phyloP scores from a whole-genome alignment of 2,888 invertebrate species.

The Mechanitis messenoides region DNA sequence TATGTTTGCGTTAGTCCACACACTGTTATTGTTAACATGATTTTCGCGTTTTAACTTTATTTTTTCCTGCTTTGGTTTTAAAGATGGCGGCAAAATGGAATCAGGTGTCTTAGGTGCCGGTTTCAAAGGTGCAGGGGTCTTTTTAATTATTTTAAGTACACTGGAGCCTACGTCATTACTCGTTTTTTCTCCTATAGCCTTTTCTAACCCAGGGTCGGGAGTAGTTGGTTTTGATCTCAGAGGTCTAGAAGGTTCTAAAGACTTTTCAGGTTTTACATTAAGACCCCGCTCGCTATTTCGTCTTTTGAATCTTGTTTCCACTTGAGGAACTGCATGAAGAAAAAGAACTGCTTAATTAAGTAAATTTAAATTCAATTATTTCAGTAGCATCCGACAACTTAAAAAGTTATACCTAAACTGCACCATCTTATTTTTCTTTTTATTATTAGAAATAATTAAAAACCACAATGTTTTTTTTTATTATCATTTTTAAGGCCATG shows the following conservation, averaged over 20 bases:
- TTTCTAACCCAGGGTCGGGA: constrained; percentile 44
- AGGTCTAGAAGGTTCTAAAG: constrained; percentile 51
- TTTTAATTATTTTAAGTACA: constrained; percentile 63
- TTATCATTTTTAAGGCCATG: too few relatives aligned
- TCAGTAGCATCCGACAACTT: too few relatives aligned
- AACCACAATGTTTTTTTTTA: too few relatives aligned
- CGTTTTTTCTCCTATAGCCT: constrained; percentile 37
- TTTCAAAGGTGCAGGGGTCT: constrained; percentile 48
- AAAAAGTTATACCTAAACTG: too few relatives aligned
- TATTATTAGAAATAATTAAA: too few relatives aligned
- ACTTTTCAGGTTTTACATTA: constrained; percentile 46
- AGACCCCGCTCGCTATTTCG: constrained; percentile 42
- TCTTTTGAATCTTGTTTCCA: constrained; percentile 45
- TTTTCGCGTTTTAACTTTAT: constrained; percentile 53
- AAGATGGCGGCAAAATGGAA: constrained; percentile 56
- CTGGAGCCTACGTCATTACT: constrained; percentile 51
- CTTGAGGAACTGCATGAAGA: constrained; percentile 27
- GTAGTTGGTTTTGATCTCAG: constrained; percentile 44
- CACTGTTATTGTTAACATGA: constrained; percentile 67
- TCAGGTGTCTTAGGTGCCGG: constrained; percentile 36
- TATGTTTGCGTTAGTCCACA: constrained; percentile 60
- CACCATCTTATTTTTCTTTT: too few relatives aligned
- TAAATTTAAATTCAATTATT: too few relatives aligned
- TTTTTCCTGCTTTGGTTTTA: constrained; percentile 53
- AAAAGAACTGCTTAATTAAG: neutral